phyloP scores from a whole-genome alignment of 2,113 vertebrate species.

The Microcebus ravelobensis region DNA sequence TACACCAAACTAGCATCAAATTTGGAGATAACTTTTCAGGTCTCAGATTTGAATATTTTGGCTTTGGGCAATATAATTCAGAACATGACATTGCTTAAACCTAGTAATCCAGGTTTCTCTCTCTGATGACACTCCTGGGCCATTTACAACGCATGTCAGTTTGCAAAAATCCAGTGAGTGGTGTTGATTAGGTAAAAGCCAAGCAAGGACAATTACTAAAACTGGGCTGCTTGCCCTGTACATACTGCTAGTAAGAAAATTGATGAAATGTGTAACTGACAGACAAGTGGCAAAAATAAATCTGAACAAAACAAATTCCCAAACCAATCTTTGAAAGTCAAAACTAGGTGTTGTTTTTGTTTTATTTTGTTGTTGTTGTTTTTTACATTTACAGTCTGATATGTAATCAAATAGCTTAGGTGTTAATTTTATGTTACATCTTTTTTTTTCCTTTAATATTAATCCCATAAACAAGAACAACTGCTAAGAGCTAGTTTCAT shows the following conservation, averaged over 20 bases:
- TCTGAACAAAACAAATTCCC: not conserved
- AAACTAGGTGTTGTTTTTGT: not conserved
- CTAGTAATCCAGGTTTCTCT: not conserved
- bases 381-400: slow-evolving; percentile 34
- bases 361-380: not conserved
- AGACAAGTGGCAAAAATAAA: not conserved
- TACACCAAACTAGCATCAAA: not conserved
- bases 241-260: not conserved
- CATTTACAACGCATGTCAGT: not conserved
- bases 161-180: not conserved
- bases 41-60: not conserved
- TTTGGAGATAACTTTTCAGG: not conserved
- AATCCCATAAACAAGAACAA: slow-evolving; percentile 66
- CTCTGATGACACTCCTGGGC: not conserved
- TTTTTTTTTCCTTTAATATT: slow-evolving; percentile 54
- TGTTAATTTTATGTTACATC: slow-evolving; percentile 53
- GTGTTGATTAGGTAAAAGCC: not conserved
- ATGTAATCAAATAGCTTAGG: slow-evolving; percentile 60
- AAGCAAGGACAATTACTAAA: slow-evolving; percentile 45
- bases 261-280: not conserved
- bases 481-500: slow-evolving; percentile 58
- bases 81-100: slow-evolving; percentile 28
- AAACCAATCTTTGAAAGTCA: slow-evolving; percentile 34
- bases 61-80: slow-evolving; percentile 6
- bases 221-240: not conserved